Evolutionary conservation across 2,113 vertebrate genomes (phyloP).

Genomic region (Chaetops frenatus): DNA sequence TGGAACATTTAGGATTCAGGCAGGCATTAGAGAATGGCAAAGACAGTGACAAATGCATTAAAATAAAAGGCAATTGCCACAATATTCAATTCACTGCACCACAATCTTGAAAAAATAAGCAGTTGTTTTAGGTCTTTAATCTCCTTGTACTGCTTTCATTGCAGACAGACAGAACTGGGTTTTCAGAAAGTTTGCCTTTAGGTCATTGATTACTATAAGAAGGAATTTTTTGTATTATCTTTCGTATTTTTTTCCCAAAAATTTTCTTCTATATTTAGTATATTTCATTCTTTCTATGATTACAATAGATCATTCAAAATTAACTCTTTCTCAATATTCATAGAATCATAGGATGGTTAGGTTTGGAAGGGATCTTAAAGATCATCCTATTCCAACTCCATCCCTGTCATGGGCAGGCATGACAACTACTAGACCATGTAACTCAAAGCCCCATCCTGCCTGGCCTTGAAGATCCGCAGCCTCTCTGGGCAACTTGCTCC

Average conservation of each 20-base stretch:
- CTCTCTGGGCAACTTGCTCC: not conserved
- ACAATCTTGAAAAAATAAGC: not conserved
- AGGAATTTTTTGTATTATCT: not conserved
- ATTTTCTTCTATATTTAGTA: not conserved
- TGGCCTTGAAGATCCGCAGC: not conserved
- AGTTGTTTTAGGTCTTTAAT: not conserved
- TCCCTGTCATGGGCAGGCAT: not conserved
- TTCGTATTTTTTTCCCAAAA: not conserved
- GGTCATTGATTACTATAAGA: not conserved
- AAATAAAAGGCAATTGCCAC: not conserved
- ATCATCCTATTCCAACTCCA: not conserved
- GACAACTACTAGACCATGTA: not conserved
- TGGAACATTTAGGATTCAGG: not conserved
- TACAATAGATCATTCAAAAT: not conserved
- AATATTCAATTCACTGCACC: not conserved
- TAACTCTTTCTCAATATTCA: not conserved
- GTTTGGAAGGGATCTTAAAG: not conserved
- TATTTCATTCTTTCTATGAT: not conserved
- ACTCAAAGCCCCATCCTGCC: not conserved
- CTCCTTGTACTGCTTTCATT: not conserved
- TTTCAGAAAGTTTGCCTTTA: not conserved
- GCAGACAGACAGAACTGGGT: not conserved
- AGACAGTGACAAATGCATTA: not conserved
- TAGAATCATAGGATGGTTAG: not conserved
- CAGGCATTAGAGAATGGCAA: not conserved